Conservation (phyloP, 2,888 invertebrate species). For the Rhamphomyia laevipes region DNA sequence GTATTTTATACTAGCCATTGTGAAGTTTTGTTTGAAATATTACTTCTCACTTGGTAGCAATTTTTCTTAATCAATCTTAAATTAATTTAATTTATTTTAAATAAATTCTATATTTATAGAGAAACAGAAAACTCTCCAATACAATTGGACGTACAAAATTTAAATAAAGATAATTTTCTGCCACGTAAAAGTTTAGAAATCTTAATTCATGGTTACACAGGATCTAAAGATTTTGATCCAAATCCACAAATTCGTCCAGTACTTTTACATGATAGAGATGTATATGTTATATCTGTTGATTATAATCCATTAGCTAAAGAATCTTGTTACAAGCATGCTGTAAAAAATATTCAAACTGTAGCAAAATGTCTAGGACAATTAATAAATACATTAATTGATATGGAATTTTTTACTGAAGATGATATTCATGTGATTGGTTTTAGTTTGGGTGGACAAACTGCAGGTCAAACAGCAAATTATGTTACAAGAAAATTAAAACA, state of each 20-base stretch:
- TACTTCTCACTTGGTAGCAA: too few species aligned
- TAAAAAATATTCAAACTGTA: conserved; percentile 44
- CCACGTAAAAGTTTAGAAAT: conserved; percentile 42
- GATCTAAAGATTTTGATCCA: conserved; percentile 46
- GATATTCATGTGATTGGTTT: conserved; percentile 50
- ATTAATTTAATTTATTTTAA: neutral
- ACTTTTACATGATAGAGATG: conserved; percentile 42
- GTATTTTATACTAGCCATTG: too few species aligned
- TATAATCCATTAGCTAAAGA: conserved; percentile 45
- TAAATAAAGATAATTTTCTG: conserved; percentile 22
- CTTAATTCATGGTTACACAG: conserved; percentile 53
- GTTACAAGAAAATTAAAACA: conserved; percentile 40
- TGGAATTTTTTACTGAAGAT: conserved; percentile 35
- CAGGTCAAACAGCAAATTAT: conserved; percentile 42
- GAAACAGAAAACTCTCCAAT: conserved; percentile 36
- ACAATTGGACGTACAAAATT: conserved; percentile 32
- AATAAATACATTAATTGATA: conserved; percentile 41
- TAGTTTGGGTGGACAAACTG: conserved; percentile 50
- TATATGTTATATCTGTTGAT: conserved; percentile 51
- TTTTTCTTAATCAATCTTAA: too few species aligned
- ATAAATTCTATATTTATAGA: conserved; percentile 14
- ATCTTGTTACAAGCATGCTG: conserved; percentile 49
- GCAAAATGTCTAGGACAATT: conserved; percentile 49
- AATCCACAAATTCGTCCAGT: conserved; percentile 50
- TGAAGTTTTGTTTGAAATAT: too few species aligned